Evolutionary conservation across 2,113 vertebrate species (phyloP).

Genomic region (Atlantisia rogersi): DNA sequence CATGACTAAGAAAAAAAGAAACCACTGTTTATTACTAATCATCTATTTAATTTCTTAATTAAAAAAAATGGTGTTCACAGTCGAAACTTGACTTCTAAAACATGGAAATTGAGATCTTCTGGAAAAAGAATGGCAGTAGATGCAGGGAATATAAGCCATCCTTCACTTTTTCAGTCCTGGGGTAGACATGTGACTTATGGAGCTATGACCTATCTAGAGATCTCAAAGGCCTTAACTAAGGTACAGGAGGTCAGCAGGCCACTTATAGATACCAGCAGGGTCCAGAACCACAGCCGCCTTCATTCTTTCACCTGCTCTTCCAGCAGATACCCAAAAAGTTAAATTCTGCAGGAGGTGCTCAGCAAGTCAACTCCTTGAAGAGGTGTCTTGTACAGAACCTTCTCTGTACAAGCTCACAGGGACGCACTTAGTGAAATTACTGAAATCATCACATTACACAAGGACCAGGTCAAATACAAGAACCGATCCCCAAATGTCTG

Average conservation of each 20-base stretch:
- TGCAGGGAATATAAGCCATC: neutral
- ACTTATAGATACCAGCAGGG: neutral
- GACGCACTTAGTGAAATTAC: neutral
- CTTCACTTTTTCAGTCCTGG: neutral
- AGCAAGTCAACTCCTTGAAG: neutral
- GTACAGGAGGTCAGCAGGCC: neutral
- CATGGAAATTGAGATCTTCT: neutral
- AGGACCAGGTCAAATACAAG: neutral
- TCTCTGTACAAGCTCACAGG: neutral
- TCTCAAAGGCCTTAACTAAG: neutral
- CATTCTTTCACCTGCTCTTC: neutral
- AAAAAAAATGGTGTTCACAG: neutral
- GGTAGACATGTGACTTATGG: neutral
- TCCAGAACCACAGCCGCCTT: neutral
- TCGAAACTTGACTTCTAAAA: neutral
- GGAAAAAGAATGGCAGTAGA: neutral
- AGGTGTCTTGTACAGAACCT: rapidly evolving
- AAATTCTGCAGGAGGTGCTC: neutral
- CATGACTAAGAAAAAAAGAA: neutral
- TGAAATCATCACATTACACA: neutral
- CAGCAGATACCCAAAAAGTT: neutral
- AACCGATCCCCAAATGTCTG: neutral
- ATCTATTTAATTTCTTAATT: neutral
- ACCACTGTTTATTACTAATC: neutral
- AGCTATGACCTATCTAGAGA: neutral